A percentile compares a stretch with the other conserved stretches of the same genome.
These are phyloP conservation scores for Sarcophaga bullata DNA, from an alignment of 1,140 invertebrate genomes.

Conservation along the genomic window DNA sequence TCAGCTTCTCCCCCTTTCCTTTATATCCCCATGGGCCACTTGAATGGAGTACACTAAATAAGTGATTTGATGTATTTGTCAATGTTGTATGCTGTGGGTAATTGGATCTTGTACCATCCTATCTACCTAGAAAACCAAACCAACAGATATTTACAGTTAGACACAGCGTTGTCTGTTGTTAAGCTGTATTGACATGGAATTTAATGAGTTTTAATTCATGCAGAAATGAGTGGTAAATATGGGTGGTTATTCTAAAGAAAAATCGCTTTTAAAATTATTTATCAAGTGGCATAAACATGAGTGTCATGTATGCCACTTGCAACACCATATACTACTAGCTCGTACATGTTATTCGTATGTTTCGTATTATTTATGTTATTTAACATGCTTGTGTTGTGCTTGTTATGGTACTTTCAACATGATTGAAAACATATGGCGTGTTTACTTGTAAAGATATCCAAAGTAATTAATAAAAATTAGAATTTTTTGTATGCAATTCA, in stretches of 20 bases:
- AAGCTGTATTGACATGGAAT: slow-evolving; percentile 9
- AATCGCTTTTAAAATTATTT: not conserved
- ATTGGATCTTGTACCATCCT: not conserved
- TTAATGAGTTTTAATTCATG: slow-evolving; percentile 12
- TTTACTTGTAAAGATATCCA: not conserved
- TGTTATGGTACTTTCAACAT: not conserved
- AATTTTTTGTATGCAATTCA: not conserved
- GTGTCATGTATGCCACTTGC: slow-evolving; percentile 7
- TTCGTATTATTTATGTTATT: not conserved
- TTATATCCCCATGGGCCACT: not conserved
- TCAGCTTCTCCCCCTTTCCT: not conserved
- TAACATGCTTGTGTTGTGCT: not conserved
- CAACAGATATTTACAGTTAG: not conserved
- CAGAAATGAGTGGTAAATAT: slow-evolving; percentile 3
- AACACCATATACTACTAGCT: not conserved
- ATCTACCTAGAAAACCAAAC: not conserved
- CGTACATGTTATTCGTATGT: not conserved
- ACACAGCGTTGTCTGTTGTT: not conserved
- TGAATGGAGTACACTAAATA: not conserved
- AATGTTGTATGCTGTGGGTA: not conserved
- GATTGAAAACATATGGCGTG: not conserved
- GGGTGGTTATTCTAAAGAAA: slow-evolving; percentile 3
- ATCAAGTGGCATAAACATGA: slow-evolving; percentile 9
- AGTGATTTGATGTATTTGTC: not conserved
- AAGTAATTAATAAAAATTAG: slow-evolving; percentile 7